A percentile compares a stretch with the other conserved stretches of the same genome.
These are phyloP conservation scores for Pangasius macronema DNA, from an alignment of 2,797 vertebrate genomes.

Conservation along the genomic window DNA sequence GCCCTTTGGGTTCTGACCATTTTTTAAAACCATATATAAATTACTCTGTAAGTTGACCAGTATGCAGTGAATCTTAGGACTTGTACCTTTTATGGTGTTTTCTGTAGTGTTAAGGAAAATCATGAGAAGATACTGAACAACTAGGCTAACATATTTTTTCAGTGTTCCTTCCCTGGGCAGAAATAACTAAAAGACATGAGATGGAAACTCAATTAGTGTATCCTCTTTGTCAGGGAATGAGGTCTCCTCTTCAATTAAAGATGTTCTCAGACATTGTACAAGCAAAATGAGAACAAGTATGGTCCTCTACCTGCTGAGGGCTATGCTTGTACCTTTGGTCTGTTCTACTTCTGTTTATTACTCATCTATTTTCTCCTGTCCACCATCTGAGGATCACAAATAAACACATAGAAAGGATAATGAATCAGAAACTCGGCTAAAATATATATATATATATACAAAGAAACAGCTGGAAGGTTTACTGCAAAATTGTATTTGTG, in stretches of 20 bases:
- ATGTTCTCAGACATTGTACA: conserved; percentile 40
- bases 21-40: not conserved
- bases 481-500: not conserved
- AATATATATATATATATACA: conserved; percentile 6
- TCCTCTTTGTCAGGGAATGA: conserved; percentile 34
- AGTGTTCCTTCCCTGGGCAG: not conserved
- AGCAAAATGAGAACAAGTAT: conserved; percentile 49
- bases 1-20: not conserved
- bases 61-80: not conserved
- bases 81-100: not conserved
- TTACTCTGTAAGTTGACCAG: not conserved
- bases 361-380: conserved; percentile 38
- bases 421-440: conserved; percentile 19
- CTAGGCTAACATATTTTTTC: conserved; percentile 10
- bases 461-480: not conserved
- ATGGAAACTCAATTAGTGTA: conserved; percentile 56
- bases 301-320: conserved; percentile 36
- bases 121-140: not conserved
- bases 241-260: conserved; percentile 46
- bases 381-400: conserved; percentile 35
- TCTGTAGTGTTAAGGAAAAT: conserved; percentile 1
- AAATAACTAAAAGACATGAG: conserved; percentile 47
- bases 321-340: conserved; percentile 26
- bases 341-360: conserved; percentile 41
- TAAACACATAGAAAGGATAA: conserved; percentile 29